phyloP scores from a whole-genome alignment of 2,888 invertebrate genomes.

The Pasiphila rectangulata region DNA sequence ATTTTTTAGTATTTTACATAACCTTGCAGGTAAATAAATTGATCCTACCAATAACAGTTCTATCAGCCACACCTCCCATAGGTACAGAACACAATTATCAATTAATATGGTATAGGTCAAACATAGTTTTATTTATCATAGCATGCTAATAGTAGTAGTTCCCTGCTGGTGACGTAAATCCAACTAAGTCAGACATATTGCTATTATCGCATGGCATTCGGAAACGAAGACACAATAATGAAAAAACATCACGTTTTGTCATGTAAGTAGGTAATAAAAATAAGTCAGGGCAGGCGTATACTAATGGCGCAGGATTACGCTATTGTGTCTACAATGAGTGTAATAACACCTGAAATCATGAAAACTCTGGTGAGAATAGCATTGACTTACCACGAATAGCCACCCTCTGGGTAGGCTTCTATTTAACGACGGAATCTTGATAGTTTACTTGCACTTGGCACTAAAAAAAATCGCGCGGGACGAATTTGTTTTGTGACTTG shows the following conservation, averaged over 20 bases:
- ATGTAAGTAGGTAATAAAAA: not conserved
- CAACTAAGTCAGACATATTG: conserved; percentile 35
- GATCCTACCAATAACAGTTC: no score
- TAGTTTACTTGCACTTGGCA: conserved; percentile 83
- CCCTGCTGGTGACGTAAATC: no score
- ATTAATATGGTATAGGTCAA: no score
- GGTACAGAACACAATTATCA: no score
- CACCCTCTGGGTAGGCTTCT: conserved; percentile 90
- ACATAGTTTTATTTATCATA: no score
- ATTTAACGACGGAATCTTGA: conserved; percentile 91
- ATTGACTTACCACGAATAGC: conserved; percentile 84
- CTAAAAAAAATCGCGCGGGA: conserved; percentile 75
- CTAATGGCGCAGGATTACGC: not conserved
- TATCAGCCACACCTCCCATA: no score
- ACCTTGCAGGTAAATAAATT: no score
- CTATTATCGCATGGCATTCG: not conserved
- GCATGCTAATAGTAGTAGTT: no score
- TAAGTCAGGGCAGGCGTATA: no score
- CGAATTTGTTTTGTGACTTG: conserved; percentile 65
- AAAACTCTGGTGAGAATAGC: conserved; percentile 7
- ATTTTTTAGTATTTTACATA: no score
- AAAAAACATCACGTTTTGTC: conserved; percentile 7
- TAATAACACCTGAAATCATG: conserved; percentile 3
- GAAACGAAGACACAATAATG: not conserved
- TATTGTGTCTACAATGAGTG: not conserved